phyloP scores from a whole-genome alignment of 2,888 invertebrate genomes.

The Malacosoma neustria region DNA sequence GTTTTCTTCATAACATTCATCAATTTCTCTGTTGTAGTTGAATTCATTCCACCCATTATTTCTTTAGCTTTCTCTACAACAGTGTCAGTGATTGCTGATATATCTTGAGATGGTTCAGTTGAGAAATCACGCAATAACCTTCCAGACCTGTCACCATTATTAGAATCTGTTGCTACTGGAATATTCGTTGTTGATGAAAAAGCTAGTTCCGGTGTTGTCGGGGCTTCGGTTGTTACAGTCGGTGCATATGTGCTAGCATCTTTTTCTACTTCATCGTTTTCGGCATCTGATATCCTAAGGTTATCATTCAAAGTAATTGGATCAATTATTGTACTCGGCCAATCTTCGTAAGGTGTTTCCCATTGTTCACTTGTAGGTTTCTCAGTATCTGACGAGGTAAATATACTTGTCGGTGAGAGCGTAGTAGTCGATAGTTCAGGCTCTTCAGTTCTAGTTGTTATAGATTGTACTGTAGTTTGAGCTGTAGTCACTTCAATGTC shows the following conservation, averaged over 20 bases:
- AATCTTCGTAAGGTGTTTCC: constrained; percentile 63
- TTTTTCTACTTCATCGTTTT: constrained; percentile 30
- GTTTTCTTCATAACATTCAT: constrained; percentile 89
- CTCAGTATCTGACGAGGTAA: constrained; percentile 53
- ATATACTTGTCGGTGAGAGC: constrained; percentile 36
- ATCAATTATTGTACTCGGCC: constrained; percentile 82
- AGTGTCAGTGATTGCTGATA: constrained; percentile 79
- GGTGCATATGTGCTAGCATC: constrained; percentile 35
- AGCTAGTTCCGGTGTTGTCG: constrained; percentile 41
- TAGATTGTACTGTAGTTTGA: constrained; percentile 38
- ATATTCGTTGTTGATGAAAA: constrained; percentile 39
- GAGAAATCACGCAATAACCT: constrained; percentile 48
- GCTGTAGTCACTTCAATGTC: constrained; percentile 37
- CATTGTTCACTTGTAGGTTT: constrained; percentile 66
- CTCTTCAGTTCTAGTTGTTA: constrained; percentile 36
- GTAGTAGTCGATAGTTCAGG: constrained; percentile 36
- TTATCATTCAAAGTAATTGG: constrained; percentile 83
- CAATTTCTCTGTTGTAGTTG: constrained; percentile 82
- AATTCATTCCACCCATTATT: constrained; percentile 84
- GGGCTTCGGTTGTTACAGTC: constrained; percentile 34
- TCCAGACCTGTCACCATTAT: constrained; percentile 42
- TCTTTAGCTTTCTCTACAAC: constrained; percentile 82
- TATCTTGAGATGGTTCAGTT: constrained; percentile 70
- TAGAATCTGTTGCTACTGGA: constrained; percentile 35
- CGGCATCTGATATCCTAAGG: constrained; percentile 52